phyloP scores from a whole-genome alignment of 2,888 invertebrate genomes.

The Epinotia nisella region DNA sequence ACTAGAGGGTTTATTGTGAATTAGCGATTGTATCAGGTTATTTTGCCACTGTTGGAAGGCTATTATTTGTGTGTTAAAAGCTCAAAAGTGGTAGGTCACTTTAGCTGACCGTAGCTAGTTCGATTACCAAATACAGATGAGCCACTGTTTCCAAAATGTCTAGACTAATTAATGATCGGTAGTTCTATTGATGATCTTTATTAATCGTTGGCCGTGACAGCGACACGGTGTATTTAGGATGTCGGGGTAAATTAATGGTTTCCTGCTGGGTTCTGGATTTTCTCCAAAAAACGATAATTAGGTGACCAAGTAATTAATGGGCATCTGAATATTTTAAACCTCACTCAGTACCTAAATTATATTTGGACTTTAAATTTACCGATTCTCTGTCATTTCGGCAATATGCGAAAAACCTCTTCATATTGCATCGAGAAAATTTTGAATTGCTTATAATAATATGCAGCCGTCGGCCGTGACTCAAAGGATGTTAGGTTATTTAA shows the following conservation, averaged over 20 bases:
- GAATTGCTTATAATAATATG: too few relatives aligned
- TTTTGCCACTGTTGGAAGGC: too few relatives aligned
- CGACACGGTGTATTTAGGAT: constrained; percentile 9
- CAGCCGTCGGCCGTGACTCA: not conserved
- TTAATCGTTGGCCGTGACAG: constrained; percentile 17
- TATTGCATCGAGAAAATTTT: not conserved
- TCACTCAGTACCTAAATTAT: not conserved
- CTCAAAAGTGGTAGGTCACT: too few relatives aligned
- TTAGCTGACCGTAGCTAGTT: too few relatives aligned
- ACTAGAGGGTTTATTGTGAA: too few relatives aligned
- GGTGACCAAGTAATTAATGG: constrained; percentile 9
- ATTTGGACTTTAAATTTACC: not conserved
- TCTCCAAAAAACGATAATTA: constrained; percentile 28
- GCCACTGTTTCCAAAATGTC: not conserved
- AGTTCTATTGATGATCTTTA: not conserved
- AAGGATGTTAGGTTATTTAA: not conserved
- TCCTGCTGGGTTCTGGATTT: constrained; percentile 24
- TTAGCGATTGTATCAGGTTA: too few relatives aligned
- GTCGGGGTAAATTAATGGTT: constrained; percentile 28
- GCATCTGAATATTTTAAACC: not conserved
- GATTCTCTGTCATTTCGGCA: not conserved
- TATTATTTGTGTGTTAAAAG: too few relatives aligned
- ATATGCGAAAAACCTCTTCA: not conserved
- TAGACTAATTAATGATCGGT: constrained; percentile 23
- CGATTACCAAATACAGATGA: not conserved